These are phyloP conservation scores for Trichomalopsis sarcophagae DNA, from an alignment of 1,140 invertebrate species.

Conservation along the genomic window DNA sequence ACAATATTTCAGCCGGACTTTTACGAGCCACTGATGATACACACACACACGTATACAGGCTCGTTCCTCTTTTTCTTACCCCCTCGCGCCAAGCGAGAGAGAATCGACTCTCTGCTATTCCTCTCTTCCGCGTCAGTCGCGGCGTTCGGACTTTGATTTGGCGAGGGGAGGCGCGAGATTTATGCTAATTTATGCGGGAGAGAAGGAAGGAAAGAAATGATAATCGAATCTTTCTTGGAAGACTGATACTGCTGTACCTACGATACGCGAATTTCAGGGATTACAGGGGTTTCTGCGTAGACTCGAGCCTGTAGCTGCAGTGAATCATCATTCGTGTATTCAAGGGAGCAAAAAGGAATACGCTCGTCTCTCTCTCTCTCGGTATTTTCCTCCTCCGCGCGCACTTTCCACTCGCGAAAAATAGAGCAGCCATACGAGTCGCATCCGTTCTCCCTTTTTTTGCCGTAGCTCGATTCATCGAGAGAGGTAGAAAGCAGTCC, in stretches of 20 bases:
- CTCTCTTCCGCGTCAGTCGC: not conserved
- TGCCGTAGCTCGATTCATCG: not conserved
- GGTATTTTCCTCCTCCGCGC: not conserved
- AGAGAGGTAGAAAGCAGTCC: not conserved
- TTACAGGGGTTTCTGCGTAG: no score
- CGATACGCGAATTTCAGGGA: no score
- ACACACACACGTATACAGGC: not conserved
- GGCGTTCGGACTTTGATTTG: not conserved
- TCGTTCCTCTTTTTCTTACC: not conserved
- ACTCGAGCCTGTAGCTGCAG: no score
- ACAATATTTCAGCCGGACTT: not conserved
- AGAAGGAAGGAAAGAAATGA: constrained; percentile 10
- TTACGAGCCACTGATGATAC: constrained; percentile 31
- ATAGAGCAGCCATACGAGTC: not conserved
- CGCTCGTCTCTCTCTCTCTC: no score
- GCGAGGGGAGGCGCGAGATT: not conserved
- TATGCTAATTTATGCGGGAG: constrained; percentile 44
- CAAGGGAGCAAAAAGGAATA: no score
- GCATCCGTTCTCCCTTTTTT: constrained; percentile 5
- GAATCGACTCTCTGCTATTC: no score
- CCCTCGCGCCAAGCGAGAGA: no score
- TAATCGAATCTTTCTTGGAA: constrained; percentile 25
- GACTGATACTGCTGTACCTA: not conserved
- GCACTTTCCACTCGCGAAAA: not conserved
- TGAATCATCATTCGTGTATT: no score